Percentiles rank a stretch among this genome's conserved stretches.
These are phyloP conservation scores for Xyrauchen texanus DNA, from an alignment of 2,113 vertebrate species.

Conservation along the genomic window DNA sequence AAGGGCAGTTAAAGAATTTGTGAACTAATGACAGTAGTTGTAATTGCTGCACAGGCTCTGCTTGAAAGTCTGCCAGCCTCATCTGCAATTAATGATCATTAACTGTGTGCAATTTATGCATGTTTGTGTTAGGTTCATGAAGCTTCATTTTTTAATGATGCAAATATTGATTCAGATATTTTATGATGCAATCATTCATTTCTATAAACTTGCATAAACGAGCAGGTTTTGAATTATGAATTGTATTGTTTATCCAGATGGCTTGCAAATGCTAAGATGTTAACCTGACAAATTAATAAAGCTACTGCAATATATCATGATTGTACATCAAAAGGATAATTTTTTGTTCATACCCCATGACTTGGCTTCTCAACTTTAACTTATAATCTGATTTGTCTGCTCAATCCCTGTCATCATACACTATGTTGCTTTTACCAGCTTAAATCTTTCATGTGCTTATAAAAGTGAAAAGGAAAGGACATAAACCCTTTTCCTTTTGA, in stretches of 20 bases:
- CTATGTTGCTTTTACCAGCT: neutral
- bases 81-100: conserved; percentile 30
- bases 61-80: conserved; percentile 25
- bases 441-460: neutral
- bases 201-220: conserved; percentile 11
- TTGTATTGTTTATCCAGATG: neutral
- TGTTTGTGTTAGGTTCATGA: conserved; percentile 16
- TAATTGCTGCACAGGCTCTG: conserved; percentile 1
- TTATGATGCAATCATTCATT: conserved; percentile 33
- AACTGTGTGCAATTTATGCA: neutral
- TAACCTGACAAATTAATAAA: neutral
- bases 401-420: neutral
- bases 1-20: conserved; percentile 31
- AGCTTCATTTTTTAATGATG: conserved; percentile 26
- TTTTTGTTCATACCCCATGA: neutral
- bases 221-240: neutral
- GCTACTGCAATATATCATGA: no score
- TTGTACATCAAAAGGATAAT: neutral
- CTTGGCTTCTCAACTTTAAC: no score
- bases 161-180: conserved; percentile 31
- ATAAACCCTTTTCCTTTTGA: neutral
- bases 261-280: neutral
- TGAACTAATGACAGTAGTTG: conserved; percentile 9
- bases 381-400: no score
- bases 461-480: neutral